Evolutionary conservation across 2,113 vertebrate species (phyloP).

Genomic region (Myrmecophaga tridactyla): DNA sequence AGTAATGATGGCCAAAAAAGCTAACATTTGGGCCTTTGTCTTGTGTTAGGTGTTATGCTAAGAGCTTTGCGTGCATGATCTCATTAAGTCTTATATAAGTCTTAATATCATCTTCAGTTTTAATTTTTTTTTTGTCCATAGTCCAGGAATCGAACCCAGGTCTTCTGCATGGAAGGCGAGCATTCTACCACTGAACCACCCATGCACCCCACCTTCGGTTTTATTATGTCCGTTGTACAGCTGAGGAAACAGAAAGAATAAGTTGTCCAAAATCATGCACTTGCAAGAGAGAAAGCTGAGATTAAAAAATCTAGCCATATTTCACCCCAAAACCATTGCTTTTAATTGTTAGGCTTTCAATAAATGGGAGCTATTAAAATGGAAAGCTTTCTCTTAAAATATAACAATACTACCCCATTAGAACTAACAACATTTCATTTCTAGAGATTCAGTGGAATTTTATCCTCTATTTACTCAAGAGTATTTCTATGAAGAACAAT

Average conservation of each 20-base stretch:
- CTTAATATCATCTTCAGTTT: neutral
- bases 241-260: neutral
- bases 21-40: neutral
- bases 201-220: neutral
- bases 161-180: too few relatives aligned
- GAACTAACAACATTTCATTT: slow-evolving; percentile 4
- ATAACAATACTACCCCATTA: neutral
- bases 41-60: neutral
- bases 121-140: too few relatives aligned
- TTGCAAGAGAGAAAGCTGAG: neutral
- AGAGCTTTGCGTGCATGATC: neutral
- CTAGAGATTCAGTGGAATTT: neutral
- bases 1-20: neutral
- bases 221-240: neutral
- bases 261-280: neutral
- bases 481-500: neutral
- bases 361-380: neutral
- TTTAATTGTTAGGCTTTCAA: neutral
- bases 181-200: too few relatives aligned
- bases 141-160: too few relatives aligned
- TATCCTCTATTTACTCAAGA: neutral
- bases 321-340: neutral
- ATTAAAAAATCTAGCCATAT: neutral
- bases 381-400: neutral
- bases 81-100: neutral